Evolutionary conservation across 2,113 vertebrate species (phyloP).

Genomic region (Eclectus roratus): DNA sequence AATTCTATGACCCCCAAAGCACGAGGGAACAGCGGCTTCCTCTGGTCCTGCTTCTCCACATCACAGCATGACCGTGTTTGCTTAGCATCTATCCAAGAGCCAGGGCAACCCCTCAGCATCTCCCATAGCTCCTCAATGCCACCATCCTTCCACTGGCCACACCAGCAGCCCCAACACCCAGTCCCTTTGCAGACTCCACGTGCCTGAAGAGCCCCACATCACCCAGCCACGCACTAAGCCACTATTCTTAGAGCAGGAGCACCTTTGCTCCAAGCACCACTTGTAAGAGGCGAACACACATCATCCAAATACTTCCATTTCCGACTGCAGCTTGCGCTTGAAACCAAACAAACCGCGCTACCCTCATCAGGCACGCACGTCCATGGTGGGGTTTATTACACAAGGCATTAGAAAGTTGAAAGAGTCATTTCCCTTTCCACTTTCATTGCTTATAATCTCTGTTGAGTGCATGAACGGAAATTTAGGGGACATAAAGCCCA

Average conservation of each 20-base stretch:
- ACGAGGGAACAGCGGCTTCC: not conserved
- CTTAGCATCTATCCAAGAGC: not conserved
- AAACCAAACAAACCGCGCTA: not conserved
- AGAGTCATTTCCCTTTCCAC: not conserved
- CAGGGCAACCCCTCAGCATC: not conserved
- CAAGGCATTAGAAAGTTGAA: not conserved
- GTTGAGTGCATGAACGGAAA: not conserved
- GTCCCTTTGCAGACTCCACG: not conserved
- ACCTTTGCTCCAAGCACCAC: not conserved
- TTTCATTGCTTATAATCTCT: not conserved
- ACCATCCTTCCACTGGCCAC: not conserved
- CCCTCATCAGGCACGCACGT: fast-evolving
- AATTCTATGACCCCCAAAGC: not conserved
- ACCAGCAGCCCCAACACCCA: not conserved
- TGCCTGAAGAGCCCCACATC: fast-evolving
- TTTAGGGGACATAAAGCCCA: not conserved
- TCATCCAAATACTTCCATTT: not conserved
- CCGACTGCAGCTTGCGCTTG: not conserved
- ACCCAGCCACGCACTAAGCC: not conserved
- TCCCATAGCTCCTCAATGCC: not conserved
- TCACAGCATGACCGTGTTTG: fast-evolving
- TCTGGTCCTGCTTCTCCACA: not conserved
- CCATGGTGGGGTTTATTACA: not conserved
- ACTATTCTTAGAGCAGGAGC: not conserved
- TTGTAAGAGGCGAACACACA: not conserved